These are phyloP conservation scores for Frieseomelitta varia DNA, from an alignment of 1,140 invertebrate genomes.

Conservation along the genomic window DNA sequence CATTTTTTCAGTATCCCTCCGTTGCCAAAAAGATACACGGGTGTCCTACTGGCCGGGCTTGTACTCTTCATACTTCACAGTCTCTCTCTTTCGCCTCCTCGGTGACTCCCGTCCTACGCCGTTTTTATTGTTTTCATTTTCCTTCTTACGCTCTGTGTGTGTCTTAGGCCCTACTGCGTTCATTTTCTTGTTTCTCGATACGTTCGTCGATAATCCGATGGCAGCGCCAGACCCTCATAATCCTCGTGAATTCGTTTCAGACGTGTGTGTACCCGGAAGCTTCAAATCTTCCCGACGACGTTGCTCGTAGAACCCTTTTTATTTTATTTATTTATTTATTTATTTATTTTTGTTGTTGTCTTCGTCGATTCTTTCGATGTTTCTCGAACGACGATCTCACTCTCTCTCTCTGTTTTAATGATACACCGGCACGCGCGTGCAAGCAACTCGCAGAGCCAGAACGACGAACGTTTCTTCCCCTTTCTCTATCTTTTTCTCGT, in stretches of 20 bases:
- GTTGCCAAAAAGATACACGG: neutral
- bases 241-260: slow-evolving; percentile 32
- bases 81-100: too few species aligned
- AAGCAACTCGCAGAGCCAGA: slow-evolving; percentile 63
- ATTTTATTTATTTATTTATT: too few species aligned
- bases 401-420: slow-evolving; percentile 16
- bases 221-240: slow-evolving; percentile 36
- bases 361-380: slow-evolving; percentile 58
- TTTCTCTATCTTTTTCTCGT: neutral
- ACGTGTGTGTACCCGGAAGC: slow-evolving; percentile 42
- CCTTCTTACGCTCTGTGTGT: neutral
- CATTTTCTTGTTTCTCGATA: neutral
- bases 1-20: neutral
- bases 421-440: slow-evolving; percentile 59
- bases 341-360: too few species aligned
- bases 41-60: neutral
- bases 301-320: slow-evolving; percentile 68
- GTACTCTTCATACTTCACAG: neutral
- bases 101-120: neutral
- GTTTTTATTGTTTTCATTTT: neutral
- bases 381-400: slow-evolving; percentile 31
- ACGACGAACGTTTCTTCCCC: slow-evolving; percentile 38
- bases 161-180: slow-evolving; percentile 40
- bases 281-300: slow-evolving; percentile 68
- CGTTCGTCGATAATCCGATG: slow-evolving; percentile 16